These are phyloP conservation scores for Papilio aristodemus DNA, from an alignment of 1,140 invertebrate genomes.

Conservation along the genomic window DNA sequence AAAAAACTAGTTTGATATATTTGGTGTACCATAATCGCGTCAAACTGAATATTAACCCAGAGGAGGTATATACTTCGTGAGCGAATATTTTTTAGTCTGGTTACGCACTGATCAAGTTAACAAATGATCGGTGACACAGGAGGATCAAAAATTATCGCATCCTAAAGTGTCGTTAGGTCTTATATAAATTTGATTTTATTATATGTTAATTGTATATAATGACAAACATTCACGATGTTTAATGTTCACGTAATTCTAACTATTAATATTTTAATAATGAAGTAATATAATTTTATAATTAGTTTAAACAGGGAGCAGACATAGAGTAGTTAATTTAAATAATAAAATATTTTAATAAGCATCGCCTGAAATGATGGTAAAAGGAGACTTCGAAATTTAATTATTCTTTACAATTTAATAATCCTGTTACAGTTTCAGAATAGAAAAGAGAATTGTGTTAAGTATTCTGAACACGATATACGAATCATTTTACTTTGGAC, in stretches of 20 bases:
- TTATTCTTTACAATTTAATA: slow-evolving; percentile 14
- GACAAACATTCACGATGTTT: slow-evolving; percentile 3
- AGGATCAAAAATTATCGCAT: too few relatives aligned
- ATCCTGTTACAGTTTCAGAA: not conserved
- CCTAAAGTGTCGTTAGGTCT: not conserved
- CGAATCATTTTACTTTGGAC: not conserved
- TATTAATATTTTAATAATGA: not conserved
- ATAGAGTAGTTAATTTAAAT: slow-evolving; percentile 19
- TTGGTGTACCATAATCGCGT: too few relatives aligned
- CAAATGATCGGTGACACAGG: not conserved
- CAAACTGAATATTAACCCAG: too few relatives aligned
- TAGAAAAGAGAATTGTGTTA: not conserved
- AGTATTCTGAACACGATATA: not conserved
- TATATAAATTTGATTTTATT: not conserved
- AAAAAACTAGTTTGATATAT: too few relatives aligned
- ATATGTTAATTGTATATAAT: not conserved
- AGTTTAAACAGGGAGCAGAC: not conserved
- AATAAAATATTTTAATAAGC: slow-evolving; percentile 30
- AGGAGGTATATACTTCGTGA: too few relatives aligned
- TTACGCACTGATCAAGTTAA: too few relatives aligned
- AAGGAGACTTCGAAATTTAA: slow-evolving; percentile 11
- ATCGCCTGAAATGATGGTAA: not conserved
- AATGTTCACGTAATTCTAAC: slow-evolving; percentile 3
- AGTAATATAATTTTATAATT: slow-evolving; percentile 12
- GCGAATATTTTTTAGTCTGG: too few relatives aligned